Conservation (phyloP, 30 jellyfish, hydroid and myxozoan genomes). For the Calvadosia cruxmelitensis region DNA sequence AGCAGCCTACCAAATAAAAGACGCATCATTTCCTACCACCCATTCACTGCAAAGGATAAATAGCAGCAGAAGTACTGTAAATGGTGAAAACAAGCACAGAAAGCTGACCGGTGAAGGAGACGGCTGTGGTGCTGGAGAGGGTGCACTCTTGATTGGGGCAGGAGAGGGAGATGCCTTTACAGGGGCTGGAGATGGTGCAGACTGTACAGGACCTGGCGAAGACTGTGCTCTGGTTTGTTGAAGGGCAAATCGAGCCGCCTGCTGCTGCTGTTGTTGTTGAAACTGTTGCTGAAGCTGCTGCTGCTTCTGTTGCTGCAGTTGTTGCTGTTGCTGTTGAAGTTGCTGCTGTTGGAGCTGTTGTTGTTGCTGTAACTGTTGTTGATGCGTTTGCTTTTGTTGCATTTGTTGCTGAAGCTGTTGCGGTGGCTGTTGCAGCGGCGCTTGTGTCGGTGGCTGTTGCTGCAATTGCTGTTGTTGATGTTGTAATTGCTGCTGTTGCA, state of each 20-base stretch:
- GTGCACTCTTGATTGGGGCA: neutral
- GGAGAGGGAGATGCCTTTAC: neutral
- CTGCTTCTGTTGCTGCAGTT: neutral
- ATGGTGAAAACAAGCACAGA: neutral
- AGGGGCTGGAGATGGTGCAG: slow-evolving; percentile 1
- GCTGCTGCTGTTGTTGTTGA: neutral
- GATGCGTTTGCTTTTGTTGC: neutral
- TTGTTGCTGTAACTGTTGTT: neutral
- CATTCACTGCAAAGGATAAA: neutral
- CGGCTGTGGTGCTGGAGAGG: neutral
- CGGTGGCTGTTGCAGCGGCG: neutral
- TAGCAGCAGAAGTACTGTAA: too few species aligned
- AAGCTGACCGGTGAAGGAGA: neutral
- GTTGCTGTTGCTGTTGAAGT: neutral
- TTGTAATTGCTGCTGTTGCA: neutral
- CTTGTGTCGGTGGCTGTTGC: neutral
- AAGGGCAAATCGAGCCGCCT: neutral
- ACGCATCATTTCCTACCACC: neutral
- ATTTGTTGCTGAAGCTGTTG: neutral
- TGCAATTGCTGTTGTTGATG: neutral
- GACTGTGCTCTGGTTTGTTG: neutral
- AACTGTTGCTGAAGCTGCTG: neutral
- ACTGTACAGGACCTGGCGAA: neutral
- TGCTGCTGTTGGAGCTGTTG: neutral
- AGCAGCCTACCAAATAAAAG: neutral